Conservation (phyloP, 1,140 invertebrate species). For the Lasaia peninsularis region DNA sequence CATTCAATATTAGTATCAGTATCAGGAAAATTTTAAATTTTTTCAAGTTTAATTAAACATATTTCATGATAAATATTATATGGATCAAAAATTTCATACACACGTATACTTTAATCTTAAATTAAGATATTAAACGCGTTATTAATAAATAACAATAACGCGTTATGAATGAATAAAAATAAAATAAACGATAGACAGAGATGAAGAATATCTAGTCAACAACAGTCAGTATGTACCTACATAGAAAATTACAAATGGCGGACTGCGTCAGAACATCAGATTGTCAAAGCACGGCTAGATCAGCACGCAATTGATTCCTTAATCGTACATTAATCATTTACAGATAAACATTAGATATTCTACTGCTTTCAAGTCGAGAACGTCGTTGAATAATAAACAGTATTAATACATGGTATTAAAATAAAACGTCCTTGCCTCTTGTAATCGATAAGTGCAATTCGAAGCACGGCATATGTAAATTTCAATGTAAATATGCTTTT, state of each 20-base stretch:
- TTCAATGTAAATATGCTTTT: slow-evolving; percentile 61
- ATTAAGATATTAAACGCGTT: too few species aligned
- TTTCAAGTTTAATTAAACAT: too few species aligned
- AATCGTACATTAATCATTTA: slow-evolving; percentile 34
- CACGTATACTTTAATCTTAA: too few species aligned
- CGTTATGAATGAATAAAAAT: too few species aligned
- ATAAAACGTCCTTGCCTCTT: slow-evolving; percentile 41
- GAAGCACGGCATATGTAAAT: slow-evolving; percentile 66
- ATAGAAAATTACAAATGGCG: background rate
- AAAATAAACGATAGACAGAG: too few species aligned
- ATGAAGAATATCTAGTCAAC: background rate
- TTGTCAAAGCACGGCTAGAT: slow-evolving; percentile 4
- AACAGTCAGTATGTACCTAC: too few species aligned
- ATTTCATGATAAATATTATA: too few species aligned
- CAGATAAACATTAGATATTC: slow-evolving; percentile 28
- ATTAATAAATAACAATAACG: slow-evolving; percentile 20
- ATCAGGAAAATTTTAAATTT: too few species aligned
- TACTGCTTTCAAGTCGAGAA: slow-evolving; percentile 19
- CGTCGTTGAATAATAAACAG: slow-evolving; percentile 26
- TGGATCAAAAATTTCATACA: too few species aligned
- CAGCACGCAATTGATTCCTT: slow-evolving; percentile 21
- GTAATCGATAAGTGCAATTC: slow-evolving; percentile 60
- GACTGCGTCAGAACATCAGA: background rate
- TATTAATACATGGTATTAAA: slow-evolving; percentile 36
- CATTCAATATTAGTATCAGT: too few species aligned